Evolutionary conservation across 1,140 invertebrate genomes (phyloP), one percentile per base, ranked within the genome.

Genomic region (Pentalonia nigronervosa): DNA sequence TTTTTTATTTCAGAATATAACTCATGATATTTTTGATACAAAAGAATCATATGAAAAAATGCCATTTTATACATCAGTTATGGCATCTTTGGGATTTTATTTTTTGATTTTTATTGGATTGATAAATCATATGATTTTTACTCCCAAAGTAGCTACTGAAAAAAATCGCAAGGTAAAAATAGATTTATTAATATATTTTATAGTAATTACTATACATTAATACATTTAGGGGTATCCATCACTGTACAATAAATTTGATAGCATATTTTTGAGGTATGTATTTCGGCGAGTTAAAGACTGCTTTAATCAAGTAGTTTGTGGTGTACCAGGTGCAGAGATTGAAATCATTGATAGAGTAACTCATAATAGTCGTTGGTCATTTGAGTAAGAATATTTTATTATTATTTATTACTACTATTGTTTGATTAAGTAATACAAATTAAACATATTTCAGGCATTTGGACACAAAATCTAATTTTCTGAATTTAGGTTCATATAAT

Each of bases 401-500:
- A 89, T 87, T 48, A 53, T 89, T 87, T 94, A 36, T 45, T 76
- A 90, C n/a, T 45, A 94, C 60, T 94, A 30, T 94, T 94, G 93
- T 94, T 88, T 94, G 45, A 89, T n/a, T 86, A n/a, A 47, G 17
- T 94, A 91, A 87, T 60, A 48, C 60, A 91, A 47, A 90, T 88
- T 84, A 89, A 76, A 76, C 2, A 53, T 94, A 94, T 95, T 95
- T n/a, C 95, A 98, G 97, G 95, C 97, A 97, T 94, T 98, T 98
- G 11, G 98, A 98, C 56, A 96, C 96, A n/a, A 95, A 97, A 95
- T 97, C 96, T n/a, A 96, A 96, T 94, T 98, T 97, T 94, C 96
- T 99, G 94, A 99, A 99, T 95, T 96, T 99, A 94, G 98, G 98
- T 91, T 99, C 98, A 1, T 99, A 99, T 95, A 99, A 99, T 95